Evolutionary conservation across 1,140 invertebrate genomes (phyloP).

Genomic region (Bactericera cockerelli): DNA sequence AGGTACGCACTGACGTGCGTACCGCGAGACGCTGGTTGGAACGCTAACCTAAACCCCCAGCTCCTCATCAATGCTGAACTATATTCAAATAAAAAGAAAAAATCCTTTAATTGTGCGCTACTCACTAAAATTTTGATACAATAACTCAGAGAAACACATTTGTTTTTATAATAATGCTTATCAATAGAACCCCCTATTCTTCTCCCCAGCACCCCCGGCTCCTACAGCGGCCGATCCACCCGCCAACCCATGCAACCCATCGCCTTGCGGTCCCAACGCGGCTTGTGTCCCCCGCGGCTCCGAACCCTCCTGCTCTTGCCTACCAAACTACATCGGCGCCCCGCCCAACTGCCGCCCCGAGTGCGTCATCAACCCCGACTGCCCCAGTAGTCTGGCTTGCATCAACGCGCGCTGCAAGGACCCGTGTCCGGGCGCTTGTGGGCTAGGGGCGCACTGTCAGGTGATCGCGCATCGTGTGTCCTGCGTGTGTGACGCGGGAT

Average conservation of each 20-base stretch:
- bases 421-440: conserved; percentile 63
- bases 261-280: conserved; percentile 61
- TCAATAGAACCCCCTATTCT: too few species aligned
- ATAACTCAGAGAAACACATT: too few species aligned
- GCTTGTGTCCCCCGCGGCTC: conserved; percentile 55
- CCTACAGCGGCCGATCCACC: conserved; percentile 23
- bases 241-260: conserved; percentile 54
- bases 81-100: too few species aligned
- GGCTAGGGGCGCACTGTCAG: conserved; percentile 54
- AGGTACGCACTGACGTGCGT: too few species aligned
- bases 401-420: conserved; percentile 56
- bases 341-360: conserved; percentile 47
- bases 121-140: too few species aligned
- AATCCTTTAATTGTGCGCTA: too few species aligned
- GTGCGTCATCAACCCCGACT: conserved; percentile 64
- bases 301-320: conserved; percentile 53
- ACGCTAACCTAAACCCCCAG: too few species aligned
- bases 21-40: too few species aligned
- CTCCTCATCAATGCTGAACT: too few species aligned
- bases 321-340: too few species aligned
- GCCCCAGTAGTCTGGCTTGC: conserved; percentile 56
- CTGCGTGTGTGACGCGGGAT: conserved; percentile 55
- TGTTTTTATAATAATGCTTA: too few species aligned
- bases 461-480: conserved; percentile 58
- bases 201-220: conserved; percentile 18